Conservation (phyloP, 2,888 invertebrate genomes). For the Scaptomyza polygonia region DNA sequence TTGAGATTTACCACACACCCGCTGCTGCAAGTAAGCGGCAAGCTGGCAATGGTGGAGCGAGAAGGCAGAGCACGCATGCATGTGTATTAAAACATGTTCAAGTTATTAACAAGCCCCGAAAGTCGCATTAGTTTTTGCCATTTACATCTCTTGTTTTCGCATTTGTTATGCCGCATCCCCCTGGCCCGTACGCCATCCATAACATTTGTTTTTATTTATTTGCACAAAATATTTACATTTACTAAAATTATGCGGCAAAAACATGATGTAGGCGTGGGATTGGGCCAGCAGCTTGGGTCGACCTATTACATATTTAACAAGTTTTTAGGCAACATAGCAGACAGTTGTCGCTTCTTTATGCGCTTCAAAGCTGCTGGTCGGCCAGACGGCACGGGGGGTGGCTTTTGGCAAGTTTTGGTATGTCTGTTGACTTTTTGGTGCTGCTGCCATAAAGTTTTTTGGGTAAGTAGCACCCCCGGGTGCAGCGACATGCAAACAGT, state of each 20-base stretch:
- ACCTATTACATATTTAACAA: constrained; percentile 63
- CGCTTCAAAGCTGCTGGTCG: constrained; percentile 9
- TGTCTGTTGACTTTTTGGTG: constrained; percentile 61
- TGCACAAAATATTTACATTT: constrained; percentile 75
- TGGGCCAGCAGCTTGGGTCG: constrained; percentile 6
- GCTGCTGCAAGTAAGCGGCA: constrained; percentile 16
- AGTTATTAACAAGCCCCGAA: constrained; percentile 72
- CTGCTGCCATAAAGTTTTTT: constrained; percentile 66
- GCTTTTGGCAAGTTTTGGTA: constrained; percentile 34
- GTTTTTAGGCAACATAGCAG: constrained; percentile 64
- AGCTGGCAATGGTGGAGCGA: constrained; percentile 9
- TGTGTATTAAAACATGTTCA: constrained; percentile 76
- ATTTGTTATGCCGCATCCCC: constrained; percentile 25
- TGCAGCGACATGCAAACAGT: constrained; percentile 59
- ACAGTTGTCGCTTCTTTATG: constrained; percentile 49
- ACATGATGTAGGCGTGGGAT: constrained; percentile 14
- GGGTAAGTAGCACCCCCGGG: constrained; percentile 72
- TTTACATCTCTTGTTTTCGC: constrained; percentile 43
- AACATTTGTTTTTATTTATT: constrained; percentile 52
- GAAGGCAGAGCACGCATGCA: constrained; percentile 28
- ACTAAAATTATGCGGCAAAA: constrained; percentile 70
- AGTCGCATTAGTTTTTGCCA: constrained; percentile 68
- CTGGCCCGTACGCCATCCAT: constrained; percentile 9
- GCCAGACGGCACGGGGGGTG: constrained; percentile 13
- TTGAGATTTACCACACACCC: constrained; percentile 41